A percentile compares a stretch with the other conserved stretches of the same genome.
Conservation (phyloP, 64 coral and sea anemone species). For the Orbicella faveolata region DNA sequence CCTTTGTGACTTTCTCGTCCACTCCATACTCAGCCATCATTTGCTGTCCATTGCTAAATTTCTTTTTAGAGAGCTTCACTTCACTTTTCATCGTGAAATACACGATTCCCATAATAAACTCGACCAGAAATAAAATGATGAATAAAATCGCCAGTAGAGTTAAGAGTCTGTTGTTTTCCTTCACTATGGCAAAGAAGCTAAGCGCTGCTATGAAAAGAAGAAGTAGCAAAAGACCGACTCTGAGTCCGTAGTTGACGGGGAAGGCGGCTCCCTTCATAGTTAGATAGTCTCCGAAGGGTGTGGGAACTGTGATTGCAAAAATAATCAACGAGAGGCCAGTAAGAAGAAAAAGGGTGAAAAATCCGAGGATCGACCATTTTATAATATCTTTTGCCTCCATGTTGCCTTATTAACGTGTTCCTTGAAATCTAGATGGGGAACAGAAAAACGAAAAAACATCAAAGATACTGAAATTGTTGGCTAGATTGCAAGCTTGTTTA, state of each 20-base stretch:
- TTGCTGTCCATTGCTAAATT: conserved; percentile 61
- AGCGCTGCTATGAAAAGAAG: conserved; percentile 58
- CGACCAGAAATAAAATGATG: conserved; percentile 77
- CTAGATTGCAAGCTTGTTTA: no score
- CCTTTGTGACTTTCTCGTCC: conserved; percentile 71
- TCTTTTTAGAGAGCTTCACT: conserved; percentile 42
- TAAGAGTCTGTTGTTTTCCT: conserved; percentile 83
- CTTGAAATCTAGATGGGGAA: neutral
- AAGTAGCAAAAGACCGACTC: conserved; percentile 64
- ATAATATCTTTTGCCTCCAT: conserved; percentile 68
- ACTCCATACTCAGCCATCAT: conserved; percentile 70
- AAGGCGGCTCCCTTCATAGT: conserved; percentile 71
- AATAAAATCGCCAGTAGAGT: conserved; percentile 71
- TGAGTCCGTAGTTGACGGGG: conserved; percentile 38
- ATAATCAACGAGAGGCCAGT: conserved; percentile 70
- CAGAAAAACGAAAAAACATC: neutral
- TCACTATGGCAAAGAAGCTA: conserved; percentile 56
- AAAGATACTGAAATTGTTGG: neutral
- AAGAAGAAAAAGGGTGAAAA: conserved; percentile 63
- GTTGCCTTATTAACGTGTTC: neutral
- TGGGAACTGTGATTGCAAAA: conserved; percentile 65
- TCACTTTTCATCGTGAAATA: conserved; percentile 80
- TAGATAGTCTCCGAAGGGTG: conserved; percentile 87
- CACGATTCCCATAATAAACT: conserved; percentile 62
- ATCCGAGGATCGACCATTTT: conserved; percentile 73